Evolutionary conservation across 2,888 invertebrate genomes (phyloP), one percentile per base, ranked within the genome.

Genomic region (Calameuta pallipes): DNA sequence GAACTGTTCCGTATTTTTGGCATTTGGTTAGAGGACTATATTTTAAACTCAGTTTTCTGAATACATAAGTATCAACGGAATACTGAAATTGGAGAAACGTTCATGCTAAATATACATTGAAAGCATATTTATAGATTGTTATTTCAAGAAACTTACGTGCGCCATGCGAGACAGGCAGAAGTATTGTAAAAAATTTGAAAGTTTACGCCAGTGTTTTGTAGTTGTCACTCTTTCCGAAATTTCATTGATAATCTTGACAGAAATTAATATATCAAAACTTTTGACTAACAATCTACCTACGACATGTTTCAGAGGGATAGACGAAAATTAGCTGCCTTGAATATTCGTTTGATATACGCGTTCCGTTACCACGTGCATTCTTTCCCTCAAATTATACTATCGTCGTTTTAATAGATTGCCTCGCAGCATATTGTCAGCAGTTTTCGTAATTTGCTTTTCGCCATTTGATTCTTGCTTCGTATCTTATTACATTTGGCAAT

Each of bases 301-400:
- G 23, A 56, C 9, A 56, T 56, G 56, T 56, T 56, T 56, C 56
- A 56, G 9, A 56, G 56, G 1, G 56, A 23, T 56, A 56, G 56
- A 56, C 56, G 73, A 81, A 77, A 77, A 80, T 77, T 79, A 83
- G 81, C 75, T 81, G 81, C 79, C 76, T 83, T 78, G 77, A 78
- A 79, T 81, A 79, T 80, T 81, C 73, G 77, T 81, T 83, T 79
- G 76, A 79, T 73, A 81, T 76, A 56, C 15, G 56, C 56, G 23
- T 56, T 56, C 23, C 56, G 56, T 56, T 23, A 23, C 23, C 56
- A 56, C 56, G 56, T 56, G 56, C 23, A 56, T 56, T 56, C 23
- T 2, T 56, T 56, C 23, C 56, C 23, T 9, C 56, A 56, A 23
- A 56, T 56, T 56, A 9, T 56, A 56, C 23, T 56, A 56, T 23